A percentile compares a stretch with the other conserved stretches of the same genome.
These are phyloP conservation scores for Manacus vitellinus DNA, from an alignment of 2,113 vertebrate species.

Conservation along the genomic window DNA sequence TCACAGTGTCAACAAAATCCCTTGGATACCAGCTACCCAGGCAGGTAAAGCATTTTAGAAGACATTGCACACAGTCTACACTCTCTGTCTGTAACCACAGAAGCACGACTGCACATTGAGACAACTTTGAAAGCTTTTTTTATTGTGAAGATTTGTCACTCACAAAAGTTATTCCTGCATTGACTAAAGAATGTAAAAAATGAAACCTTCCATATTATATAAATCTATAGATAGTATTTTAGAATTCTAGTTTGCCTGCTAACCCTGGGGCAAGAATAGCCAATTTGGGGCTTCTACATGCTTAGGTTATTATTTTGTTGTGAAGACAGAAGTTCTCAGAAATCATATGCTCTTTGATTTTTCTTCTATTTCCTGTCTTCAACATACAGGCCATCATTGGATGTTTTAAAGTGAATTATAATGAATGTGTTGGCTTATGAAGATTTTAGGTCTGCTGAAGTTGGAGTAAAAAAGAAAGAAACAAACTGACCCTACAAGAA, in stretches of 20 bases:
- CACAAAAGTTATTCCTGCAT: neutral
- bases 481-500: neutral
- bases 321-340: neutral
- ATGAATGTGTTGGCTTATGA: conserved; percentile 2
- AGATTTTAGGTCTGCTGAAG: neutral
- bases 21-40: neutral
- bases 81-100: neutral
- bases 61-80: accelerated
- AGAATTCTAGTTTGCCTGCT: neutral
- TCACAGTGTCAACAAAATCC: neutral
- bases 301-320: conserved; percentile 25
- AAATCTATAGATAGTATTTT: conserved; percentile 4
- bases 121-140: neutral
- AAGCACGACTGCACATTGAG: neutral
- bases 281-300: neutral
- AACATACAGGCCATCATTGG: neutral
- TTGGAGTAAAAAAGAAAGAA: neutral
- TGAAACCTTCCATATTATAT: neutral
- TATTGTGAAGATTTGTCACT: neutral
- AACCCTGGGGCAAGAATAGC: neutral
- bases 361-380: conserved; percentile 12
- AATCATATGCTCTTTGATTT: neutral
- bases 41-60: neutral
- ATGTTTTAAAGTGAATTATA: conserved; percentile 16
- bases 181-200: conserved; percentile 5